Evolutionary conservation across 1,140 invertebrate species (phyloP).

Genomic region (Pachyrhynchus sulphureomaculatus): DNA sequence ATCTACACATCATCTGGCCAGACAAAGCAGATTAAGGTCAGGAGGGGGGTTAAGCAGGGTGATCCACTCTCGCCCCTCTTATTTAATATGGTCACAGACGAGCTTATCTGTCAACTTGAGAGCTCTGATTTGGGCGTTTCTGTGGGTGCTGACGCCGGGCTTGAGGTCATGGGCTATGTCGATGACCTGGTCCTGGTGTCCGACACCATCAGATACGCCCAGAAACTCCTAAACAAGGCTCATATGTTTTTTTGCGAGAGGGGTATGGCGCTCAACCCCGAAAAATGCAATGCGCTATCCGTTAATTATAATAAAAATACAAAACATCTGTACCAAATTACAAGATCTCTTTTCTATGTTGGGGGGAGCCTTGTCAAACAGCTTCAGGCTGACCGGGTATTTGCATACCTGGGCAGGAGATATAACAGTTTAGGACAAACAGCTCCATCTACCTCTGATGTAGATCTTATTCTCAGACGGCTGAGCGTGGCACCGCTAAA

Average conservation of each 20-base stretch:
- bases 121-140: neutral
- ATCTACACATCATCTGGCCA: slow-evolving; percentile 15
- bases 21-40: slow-evolving; percentile 34
- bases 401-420: slow-evolving; percentile 1
- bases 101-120: slow-evolving; percentile 35
- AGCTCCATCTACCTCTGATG: neutral
- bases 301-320: neutral
- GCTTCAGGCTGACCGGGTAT: neutral
- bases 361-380: neutral
- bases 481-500: slow-evolving; percentile 22
- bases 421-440: neutral
- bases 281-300: neutral
- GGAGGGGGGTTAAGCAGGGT: slow-evolving; percentile 51
- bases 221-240: neutral
- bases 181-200: slow-evolving; percentile 7
- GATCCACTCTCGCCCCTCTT: slow-evolving; percentile 54
- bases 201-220: neutral
- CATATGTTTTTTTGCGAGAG: neutral
- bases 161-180: slow-evolving; percentile 5
- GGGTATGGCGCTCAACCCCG: neutral
- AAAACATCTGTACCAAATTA: neutral
- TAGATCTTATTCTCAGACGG: neutral
- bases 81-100: slow-evolving; percentile 55
- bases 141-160: neutral
- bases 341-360: neutral